Evolutionary conservation across 1,140 invertebrate genomes (phyloP).

Genomic region (Bombus terrestris): DNA sequence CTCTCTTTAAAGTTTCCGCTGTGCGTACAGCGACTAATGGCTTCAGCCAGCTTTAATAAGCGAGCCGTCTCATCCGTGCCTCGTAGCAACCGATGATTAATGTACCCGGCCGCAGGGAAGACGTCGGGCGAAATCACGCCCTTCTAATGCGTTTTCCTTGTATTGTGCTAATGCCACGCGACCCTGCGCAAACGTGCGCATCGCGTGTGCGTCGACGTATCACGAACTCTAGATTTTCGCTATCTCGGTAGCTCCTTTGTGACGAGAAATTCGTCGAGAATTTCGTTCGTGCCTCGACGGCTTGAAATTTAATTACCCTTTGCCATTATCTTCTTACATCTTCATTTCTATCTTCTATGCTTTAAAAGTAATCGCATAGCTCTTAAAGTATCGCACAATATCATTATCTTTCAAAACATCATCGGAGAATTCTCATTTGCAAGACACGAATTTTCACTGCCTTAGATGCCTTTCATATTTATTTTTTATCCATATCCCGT

Average conservation of each 20-base stretch:
- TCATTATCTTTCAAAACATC: background rate
- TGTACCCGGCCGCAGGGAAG: background rate
- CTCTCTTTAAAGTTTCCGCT: background rate
- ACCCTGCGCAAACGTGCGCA: background rate
- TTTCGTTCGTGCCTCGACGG: background rate
- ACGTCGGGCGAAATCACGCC: background rate
- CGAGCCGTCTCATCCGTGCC: slow-evolving; percentile 6
- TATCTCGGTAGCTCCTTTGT: background rate
- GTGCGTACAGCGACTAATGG: slow-evolving; percentile 21
- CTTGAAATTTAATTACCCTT: background rate
- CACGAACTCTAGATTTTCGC: background rate
- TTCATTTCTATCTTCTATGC: too few relatives aligned
- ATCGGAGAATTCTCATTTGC: accelerated
- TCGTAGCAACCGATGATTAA: slow-evolving; percentile 34
- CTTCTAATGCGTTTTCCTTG: slow-evolving; percentile 48
- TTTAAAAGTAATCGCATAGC: too few relatives aligned
- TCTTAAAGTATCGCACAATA: background rate
- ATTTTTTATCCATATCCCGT: background rate
- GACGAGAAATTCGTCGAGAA: background rate
- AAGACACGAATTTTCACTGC: too few relatives aligned
- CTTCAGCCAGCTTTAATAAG: slow-evolving; percentile 21
- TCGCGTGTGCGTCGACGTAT: background rate
- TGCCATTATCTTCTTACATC: too few relatives aligned
- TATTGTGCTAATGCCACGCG: slow-evolving; percentile 17
- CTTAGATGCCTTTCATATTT: too few relatives aligned